These are phyloP conservation scores for Liopterus haemorrhoidalis DNA, from an alignment of 2,888 invertebrate species.

Conservation along the genomic window DNA sequence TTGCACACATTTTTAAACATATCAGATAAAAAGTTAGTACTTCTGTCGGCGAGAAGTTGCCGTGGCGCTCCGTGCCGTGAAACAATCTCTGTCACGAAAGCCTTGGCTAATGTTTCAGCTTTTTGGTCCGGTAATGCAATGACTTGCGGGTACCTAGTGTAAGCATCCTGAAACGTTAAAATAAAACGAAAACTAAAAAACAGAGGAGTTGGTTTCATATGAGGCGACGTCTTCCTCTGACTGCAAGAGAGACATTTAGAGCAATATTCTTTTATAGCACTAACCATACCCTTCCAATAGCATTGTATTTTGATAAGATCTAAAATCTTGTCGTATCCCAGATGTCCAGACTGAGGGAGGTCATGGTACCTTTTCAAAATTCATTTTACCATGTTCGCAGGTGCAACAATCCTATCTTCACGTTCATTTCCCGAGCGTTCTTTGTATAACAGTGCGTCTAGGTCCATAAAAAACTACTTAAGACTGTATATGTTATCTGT, in stretches of 20 bases:
- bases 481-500: no score
- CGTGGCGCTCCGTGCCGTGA: conserved; percentile 32
- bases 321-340: conserved; percentile 33
- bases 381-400: no score
- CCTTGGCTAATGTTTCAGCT: conserved; percentile 30
- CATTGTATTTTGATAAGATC: conserved; percentile 26
- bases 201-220: conserved; percentile 27
- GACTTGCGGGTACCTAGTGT: conserved; percentile 33
- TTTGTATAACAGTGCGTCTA: no score
- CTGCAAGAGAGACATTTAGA: conserved; percentile 33
- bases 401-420: no score
- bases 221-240: conserved; percentile 30
- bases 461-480: no score
- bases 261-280: conserved; percentile 31
- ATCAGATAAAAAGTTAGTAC: conserved; percentile 32
- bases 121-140: conserved; percentile 34
- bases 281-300: conserved; percentile 32
- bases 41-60: conserved; percentile 34
- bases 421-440: no score
- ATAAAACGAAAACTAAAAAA: conserved; percentile 33
- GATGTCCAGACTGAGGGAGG: conserved; percentile 32
- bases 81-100: conserved; percentile 32
- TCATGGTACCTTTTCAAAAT: conserved; percentile 30
- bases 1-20: conserved; percentile 32
- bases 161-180: conserved; percentile 34